These are phyloP conservation scores for Zaprionus tsacasi DNA, from an alignment of 1,140 invertebrate genomes.

Conservation along the genomic window DNA sequence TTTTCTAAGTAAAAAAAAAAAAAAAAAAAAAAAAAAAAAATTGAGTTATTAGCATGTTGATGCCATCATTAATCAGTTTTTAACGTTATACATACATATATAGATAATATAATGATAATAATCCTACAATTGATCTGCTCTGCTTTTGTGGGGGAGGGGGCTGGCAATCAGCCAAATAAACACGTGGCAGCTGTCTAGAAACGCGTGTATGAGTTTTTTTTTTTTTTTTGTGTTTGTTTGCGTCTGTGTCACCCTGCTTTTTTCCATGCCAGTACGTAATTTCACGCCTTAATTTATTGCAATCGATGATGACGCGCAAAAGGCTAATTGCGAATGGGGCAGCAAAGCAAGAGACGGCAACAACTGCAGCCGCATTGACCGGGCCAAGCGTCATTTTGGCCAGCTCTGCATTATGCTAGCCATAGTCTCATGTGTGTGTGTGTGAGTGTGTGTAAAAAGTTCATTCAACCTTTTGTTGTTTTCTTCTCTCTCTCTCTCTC, in stretches of 20 bases:
- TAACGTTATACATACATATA: neutral
- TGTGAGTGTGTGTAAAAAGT: conserved; percentile 66
- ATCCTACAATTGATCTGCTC: neutral
- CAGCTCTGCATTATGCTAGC: conserved; percentile 67
- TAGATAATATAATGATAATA: no score
- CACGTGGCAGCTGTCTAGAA: conserved; percentile 37
- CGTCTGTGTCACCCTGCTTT: conserved; percentile 15
- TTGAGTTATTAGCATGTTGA: conserved; percentile 4
- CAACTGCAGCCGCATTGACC: conserved; percentile 10
- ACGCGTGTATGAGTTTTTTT: conserved; percentile 9
- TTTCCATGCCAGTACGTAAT: conserved; percentile 44
- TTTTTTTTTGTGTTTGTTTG: neutral
- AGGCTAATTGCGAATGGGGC: conserved; percentile 65
- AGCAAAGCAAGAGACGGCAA: conserved; percentile 13
- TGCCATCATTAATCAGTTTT: neutral
- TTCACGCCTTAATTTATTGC: conserved; percentile 68
- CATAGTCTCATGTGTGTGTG: conserved; percentile 6
- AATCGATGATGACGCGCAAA: conserved; percentile 62
- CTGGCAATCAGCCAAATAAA: conserved; percentile 33
- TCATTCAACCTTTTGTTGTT: conserved; percentile 59
- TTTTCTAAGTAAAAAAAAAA: neutral
- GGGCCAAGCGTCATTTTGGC: conserved; percentile 55
- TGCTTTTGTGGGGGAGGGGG: neutral
- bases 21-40: neutral
- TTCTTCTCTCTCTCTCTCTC: neutral